Base-by-base conservation (phyloP, 2,113 vertebrate genomes). In the Setophaga coronata region DNA sequence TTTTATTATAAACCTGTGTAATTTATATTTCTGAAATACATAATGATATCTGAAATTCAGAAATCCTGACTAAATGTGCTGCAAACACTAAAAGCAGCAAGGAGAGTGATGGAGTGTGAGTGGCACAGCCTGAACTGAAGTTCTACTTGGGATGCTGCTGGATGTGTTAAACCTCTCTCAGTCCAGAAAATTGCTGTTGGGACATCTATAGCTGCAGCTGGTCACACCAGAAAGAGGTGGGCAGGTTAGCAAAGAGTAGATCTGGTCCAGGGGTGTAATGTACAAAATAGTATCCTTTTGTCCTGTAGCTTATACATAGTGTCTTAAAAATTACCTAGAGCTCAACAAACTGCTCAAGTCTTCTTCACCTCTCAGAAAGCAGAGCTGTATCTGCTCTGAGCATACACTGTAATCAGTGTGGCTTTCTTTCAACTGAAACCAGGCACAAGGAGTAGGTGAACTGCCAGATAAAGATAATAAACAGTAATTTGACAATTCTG, bases 81-180 rank as follows among this genome's bases (percentile, higher is more conserved):
- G 61, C 34, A 54, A 64, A 36, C 29, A 65, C 38, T 54, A 34
- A 60, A 70, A 95, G 48, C 24, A 23, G 21, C 74, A 28, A 89
- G 72, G 45, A 42, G 54, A 20, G 40, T 94, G 78, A n/a, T 89
- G 65, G 53, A 89, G 45, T 65, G 69, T 67, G 42, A 81, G 77
- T 67, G 62, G 54, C 78, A 50, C 66, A 79, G 58, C 51, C 50
- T 60, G 93, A 96, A 95, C 67, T 94, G 91, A 96, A 76, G 58
- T 48, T 83, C 21, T 31, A 6, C 42, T 67, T 34, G 61, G 56
- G 45, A 38, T 1, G 0, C 64, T 74, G 34, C 73, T 61, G 85
- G 74, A 62, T 65, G 53, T 82, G 34, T 56, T 66, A 42, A 74
- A 29, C 47, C 20, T 84, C 82, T 36, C n/a, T 82, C 66, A 60